Evolutionary conservation across 2,888 invertebrate species (phyloP), one percentile per base, ranked within the genome.

Genomic region (Crossocerus cetratus): DNA sequence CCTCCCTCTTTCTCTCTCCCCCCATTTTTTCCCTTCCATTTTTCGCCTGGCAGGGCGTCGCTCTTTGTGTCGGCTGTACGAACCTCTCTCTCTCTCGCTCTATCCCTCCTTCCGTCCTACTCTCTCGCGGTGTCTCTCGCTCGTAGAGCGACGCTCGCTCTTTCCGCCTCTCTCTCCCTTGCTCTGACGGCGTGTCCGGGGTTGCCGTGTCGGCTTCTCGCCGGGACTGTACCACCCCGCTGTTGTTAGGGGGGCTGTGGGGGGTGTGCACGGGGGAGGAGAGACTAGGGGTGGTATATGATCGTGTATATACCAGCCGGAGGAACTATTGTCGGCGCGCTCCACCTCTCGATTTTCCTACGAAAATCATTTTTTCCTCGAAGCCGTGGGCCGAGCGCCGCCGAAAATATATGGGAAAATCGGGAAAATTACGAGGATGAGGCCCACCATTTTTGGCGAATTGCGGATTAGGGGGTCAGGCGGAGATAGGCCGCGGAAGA

Each of bases 241-340:
- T 88, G 90, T 90, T 90, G 90, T 89, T 89, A 86, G 87, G 89
- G 87, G 85, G 86, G 84, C 8, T 32, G 32, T 4, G 32, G 32
- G 5, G 32, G 32, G 32, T 32, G 32, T 32, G 11, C 32, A 11
- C 32, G 32, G 32, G 32, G 11, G 32, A 11, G 11, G 32, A 23
- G 88, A 88, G 89, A 88, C 88, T 87, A 89, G 90, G 90, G 90
- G 90, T 90, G 90, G 90, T 90, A 90, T 90, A 90, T 90, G 90
- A 90, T 90, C 89, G 88, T 89, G 89, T 90, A 90, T 89, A 90
- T 90, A 89, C 86, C 81, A 76, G 78, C 81, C 86, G 65, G 90
- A 68, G 82, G 86, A 90, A 90, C 88, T 90, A 90, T 90, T 90
- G 90, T 89, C 90, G 82, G 81, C 83, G 87, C 87, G 88, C 87